Conservation (phyloP, 2,888 invertebrate species). For the Leucania comma region DNA sequence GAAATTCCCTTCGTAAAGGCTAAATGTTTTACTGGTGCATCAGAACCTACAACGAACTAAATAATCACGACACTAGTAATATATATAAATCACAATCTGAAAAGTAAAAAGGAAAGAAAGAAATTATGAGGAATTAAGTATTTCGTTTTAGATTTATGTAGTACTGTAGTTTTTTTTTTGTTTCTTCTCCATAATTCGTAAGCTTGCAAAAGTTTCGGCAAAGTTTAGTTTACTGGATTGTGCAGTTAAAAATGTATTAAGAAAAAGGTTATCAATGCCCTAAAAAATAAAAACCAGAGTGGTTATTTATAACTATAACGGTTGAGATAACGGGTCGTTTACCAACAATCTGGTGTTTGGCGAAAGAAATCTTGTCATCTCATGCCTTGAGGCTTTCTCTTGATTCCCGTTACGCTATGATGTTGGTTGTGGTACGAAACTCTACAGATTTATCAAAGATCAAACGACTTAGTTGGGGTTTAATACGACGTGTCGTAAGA, state of each 20-base stretch:
- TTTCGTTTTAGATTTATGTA: not conserved
- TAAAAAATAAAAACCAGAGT: conserved; percentile 35
- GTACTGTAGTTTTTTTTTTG: too few species aligned
- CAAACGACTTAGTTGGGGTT: conserved; percentile 48
- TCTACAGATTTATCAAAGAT: conserved; percentile 58
- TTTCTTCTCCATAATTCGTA: not conserved
- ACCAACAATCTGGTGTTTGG: conserved; percentile 55
- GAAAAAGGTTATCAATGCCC: conserved; percentile 1
- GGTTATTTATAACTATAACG: conserved; percentile 50
- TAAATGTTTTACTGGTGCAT: not conserved
- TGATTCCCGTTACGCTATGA: conserved; percentile 64
- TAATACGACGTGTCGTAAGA: conserved; percentile 56
- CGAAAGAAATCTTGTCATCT: conserved; percentile 55
- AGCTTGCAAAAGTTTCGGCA: not conserved
- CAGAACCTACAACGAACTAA: not conserved
- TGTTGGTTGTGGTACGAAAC: conserved; percentile 36
- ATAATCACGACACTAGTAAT: not conserved
- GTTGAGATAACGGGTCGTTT: conserved; percentile 56
- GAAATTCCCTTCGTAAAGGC: conserved; percentile 12
- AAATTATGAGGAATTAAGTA: too few species aligned
- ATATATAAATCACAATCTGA: not conserved
- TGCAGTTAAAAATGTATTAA: not conserved
- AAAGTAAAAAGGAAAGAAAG: not conserved
- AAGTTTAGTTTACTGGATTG: conserved; percentile 10
- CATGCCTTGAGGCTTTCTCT: conserved; percentile 61